These are phyloP conservation scores for Diaperis boleti DNA, from an alignment of 2,888 invertebrate species.

Conservation along the genomic window DNA sequence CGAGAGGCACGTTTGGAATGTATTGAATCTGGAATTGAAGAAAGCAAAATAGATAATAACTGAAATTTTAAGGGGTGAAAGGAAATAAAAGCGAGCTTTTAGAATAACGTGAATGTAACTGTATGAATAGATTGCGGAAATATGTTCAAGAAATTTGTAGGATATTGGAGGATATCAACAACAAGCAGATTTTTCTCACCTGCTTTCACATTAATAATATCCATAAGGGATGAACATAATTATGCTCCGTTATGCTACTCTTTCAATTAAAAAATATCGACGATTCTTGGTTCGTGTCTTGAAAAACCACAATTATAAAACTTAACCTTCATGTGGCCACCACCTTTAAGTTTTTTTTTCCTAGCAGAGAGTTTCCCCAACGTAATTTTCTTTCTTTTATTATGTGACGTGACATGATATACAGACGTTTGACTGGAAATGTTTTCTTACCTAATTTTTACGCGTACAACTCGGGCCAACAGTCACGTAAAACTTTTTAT, in stretches of 20 bases:
- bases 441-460: conserved; percentile 42
- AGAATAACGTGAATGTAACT: conserved; percentile 32
- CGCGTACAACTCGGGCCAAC: conserved; percentile 30
- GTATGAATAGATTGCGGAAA: conserved; percentile 36
- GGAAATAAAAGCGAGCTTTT: conserved; percentile 37
- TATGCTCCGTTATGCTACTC: too few relatives aligned
- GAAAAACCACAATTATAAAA: neutral
- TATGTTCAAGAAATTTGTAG: conserved; percentile 37
- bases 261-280: conserved; percentile 25
- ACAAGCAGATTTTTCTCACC: conserved; percentile 35
- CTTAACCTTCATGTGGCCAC: neutral
- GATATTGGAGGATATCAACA: conserved; percentile 39
- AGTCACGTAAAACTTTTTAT: conserved; percentile 43
- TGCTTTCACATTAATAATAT: conserved; percentile 41
- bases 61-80: conserved; percentile 31
- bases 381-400: conserved; percentile 45
- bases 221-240: conserved; percentile 39
- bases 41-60: conserved; percentile 34
- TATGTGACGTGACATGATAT: conserved; percentile 42
- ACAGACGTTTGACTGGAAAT: conserved; percentile 38
- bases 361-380: conserved; percentile 29
- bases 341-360: neutral
- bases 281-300: neutral
- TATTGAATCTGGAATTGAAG: conserved; percentile 28
- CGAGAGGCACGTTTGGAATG: conserved; percentile 16